Evolutionary conservation across 2,113 vertebrate species (phyloP), one percentile per base, ranked within the genome.

Genomic region (Motacilla alba): DNA sequence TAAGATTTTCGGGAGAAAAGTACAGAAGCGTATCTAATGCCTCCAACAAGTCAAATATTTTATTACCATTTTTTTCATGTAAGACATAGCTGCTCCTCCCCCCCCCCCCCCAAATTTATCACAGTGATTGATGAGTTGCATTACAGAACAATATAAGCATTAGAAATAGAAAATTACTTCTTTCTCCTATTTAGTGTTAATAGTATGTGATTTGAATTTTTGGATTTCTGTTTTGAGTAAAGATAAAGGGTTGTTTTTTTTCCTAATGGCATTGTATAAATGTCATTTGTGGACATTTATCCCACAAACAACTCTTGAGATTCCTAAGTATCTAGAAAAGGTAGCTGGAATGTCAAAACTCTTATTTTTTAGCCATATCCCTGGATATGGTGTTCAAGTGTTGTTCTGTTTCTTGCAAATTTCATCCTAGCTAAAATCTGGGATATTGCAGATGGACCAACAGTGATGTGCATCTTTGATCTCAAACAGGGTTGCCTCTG

Each of bases 401-500:
- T 83, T 95, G 68, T 91, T 87, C 90, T 94, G 72, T 90, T 86
- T 92, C 76, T 91, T 97, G 93, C 75, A 96, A 89, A 96, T 95
- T 96, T 96, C 73, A 91, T 95, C 85, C 91, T 92, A 58, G 70
- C 83, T 87, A 78, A 92, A 95, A 96, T 76, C 62, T 84, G 79
- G 47, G 87, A 78, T 95, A 84, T 94, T 97, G 92, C 77, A 94
- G 72, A n/a, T 67, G 79, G 79, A 86, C 89, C 78, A 53, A 82
- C 68, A 94, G 73, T 82, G 93, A 93, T 95, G 92, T 73, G 82
- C 63, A 94, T 95, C 96, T 97, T 97, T 97, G 94, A 97, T 97
- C 93, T 97, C 77, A 92, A 83, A 39, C 89, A 91, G 83, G 66
- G 83, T 90, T 96, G 92, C 90, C 82, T 96, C 87, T 96, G 93